Evolutionary conservation across 2,888 invertebrate genomes (phyloP), one percentile per base, ranked within the genome.

Genomic region (Dione juno): DNA sequence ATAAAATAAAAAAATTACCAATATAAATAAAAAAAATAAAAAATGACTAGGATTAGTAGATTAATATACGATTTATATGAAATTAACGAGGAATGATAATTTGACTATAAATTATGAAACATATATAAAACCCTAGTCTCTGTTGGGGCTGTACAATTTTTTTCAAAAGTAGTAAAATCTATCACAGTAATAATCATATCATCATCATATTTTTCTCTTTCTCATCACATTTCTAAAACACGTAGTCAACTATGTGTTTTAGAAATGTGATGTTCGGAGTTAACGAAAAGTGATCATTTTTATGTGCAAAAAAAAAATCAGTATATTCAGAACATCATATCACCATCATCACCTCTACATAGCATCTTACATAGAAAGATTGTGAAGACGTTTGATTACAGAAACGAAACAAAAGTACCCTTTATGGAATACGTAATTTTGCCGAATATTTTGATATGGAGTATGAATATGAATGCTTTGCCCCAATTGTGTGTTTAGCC

Each of bases 301-400:
- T n/a, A n/a, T n/a, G n/a, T n/a, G n/a, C n/a, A n/a, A 37, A 16
- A 50, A 37, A 0, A 16, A 16, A 48, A 37, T 64, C 8, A 35
- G 37, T 37, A 48, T 8, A 13, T 19, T 35, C 16, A 1, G 7
- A 43, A 61, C 28, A 61, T n/a, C 41, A 45, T 45, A 61, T 50
- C 50, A n/a, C n/a, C n/a, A n/a, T n/a, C n/a, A n/a, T 50, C 14
- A 37, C 13, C 9, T 45, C 48, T 54, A 59, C 45, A 28, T 53
- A 35, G 64, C 45, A 19, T 21, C 76, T 75, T 75, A 75, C 67
- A 67, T 64, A 61, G 72, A 77, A 75, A 77, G 71, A 73, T 74
- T 64, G 70, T 72, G 70, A 74, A 72, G 77, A 77, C 77, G 77
- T 80, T 80, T 81, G 79, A 81, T 80, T 81, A 79, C 78, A 65